These are phyloP conservation scores for Pycnonotus jocosus DNA, from an alignment of 2,113 vertebrate genomes.

Conservation along the genomic window DNA sequence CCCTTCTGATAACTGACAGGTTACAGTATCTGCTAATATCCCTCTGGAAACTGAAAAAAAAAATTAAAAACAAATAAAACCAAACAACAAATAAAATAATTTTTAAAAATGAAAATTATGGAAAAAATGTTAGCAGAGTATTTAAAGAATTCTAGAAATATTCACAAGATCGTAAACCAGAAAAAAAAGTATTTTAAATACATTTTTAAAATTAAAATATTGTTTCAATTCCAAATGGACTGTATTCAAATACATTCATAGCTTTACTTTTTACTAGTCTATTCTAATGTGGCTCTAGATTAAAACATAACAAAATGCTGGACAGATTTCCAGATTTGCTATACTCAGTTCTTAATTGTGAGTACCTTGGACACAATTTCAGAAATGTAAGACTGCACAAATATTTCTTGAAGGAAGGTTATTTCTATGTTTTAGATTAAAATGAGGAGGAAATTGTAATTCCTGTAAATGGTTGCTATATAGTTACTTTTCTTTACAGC, in stretches of 20 bases:
- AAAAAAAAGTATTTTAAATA: neutral
- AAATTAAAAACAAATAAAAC: neutral
- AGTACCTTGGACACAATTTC: neutral
- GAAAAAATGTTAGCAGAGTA: neutral
- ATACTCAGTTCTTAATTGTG: neutral
- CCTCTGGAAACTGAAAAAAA: neutral
- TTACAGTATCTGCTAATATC: neutral
- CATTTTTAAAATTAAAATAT: neutral
- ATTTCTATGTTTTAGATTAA: neutral
- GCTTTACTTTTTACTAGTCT: neutral
- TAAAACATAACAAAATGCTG: neutral
- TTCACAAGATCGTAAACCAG: neutral
- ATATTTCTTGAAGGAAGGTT: neutral
- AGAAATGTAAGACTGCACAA: neutral
- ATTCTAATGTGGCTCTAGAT: neutral
- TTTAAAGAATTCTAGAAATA: neutral
- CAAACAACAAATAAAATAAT: neutral
- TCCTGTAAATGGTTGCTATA: neutral
- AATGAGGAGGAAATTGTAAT: neutral
- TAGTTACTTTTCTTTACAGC: neutral
- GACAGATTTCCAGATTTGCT: neutral
- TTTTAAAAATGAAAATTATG: neutral
- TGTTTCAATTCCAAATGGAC: neutral
- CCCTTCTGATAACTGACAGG: neutral
- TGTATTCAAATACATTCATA: neutral